A percentile compares a stretch with the other conserved stretches of the same genome.
Conservation (phyloP, 92 coral and sea anemone genomes). For the Pocillopora meandrina region DNA sequence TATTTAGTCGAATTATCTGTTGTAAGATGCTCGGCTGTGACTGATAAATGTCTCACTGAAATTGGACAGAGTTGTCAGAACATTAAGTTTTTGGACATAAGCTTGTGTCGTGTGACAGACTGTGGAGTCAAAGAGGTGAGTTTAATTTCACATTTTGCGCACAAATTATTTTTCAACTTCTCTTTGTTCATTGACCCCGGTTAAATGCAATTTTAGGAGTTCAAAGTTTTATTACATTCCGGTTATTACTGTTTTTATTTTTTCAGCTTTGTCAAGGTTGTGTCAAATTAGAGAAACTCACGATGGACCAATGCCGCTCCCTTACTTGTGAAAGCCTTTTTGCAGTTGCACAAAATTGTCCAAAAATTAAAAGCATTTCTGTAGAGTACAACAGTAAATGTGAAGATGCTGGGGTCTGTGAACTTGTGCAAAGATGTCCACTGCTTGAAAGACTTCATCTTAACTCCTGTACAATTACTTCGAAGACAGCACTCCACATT, state of each 20-base stretch:
- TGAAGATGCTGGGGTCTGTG: conserved; percentile 73
- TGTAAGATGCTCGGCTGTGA: conserved; percentile 59
- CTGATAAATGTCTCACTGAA: conserved; percentile 61
- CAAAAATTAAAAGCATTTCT: conserved; percentile 61
- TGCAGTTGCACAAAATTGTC: conserved; percentile 74
- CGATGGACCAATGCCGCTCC: conserved; percentile 81
- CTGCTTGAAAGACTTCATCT: conserved; percentile 69
- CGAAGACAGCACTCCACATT: conserved; percentile 54
- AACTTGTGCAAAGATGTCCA: conserved; percentile 77
- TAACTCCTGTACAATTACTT: conserved; percentile 84
- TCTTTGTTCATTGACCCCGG: too few relatives aligned
- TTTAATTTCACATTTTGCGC: not conserved
- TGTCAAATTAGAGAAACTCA: conserved; percentile 69
- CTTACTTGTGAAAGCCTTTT: conserved; percentile 71
- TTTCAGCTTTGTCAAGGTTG: conserved; percentile 87
- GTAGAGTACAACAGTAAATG: conserved; percentile 65
- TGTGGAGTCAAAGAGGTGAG: conserved; percentile 79
- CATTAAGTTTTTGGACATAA: conserved; percentile 71
- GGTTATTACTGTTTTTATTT: not conserved
- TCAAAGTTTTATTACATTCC: not conserved
- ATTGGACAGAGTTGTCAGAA: conserved; percentile 71
- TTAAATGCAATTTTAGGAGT: too few relatives aligned
- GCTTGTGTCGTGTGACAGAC: conserved; percentile 80
- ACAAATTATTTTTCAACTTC: too few relatives aligned
- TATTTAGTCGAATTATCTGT: conserved; percentile 58